Percentiles rank a stretch among this genome's conserved stretches.
These are phyloP conservation scores for Desmophyllum pertusum DNA, from an alignment of 92 coral and sea anemone species.

Conservation along the genomic window DNA sequence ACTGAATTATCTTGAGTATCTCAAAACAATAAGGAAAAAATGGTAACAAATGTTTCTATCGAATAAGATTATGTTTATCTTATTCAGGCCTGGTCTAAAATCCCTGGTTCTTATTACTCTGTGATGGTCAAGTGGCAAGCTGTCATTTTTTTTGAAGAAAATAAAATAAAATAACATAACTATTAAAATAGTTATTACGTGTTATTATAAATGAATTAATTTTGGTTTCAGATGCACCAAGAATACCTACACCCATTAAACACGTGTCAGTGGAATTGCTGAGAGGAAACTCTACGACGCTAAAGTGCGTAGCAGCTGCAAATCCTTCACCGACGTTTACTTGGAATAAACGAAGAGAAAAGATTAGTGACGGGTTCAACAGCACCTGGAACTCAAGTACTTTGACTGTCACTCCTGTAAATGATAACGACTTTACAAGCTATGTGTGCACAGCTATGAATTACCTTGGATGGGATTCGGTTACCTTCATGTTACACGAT, in stretches of 20 bases:
- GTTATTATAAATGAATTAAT: not conserved
- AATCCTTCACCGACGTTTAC: slow-evolving; percentile 51
- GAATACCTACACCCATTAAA: slow-evolving; percentile 30
- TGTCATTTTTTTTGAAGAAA: no score
- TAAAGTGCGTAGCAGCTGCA: slow-evolving; percentile 45
- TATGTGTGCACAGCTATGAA: slow-evolving; percentile 61
- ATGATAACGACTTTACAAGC: slow-evolving; percentile 35
- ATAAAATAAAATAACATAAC: no score
- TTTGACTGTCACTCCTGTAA: slow-evolving; percentile 5
- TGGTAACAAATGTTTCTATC: no score
- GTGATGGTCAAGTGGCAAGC: no score
- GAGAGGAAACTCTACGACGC: slow-evolving; percentile 21
- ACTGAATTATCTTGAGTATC: no score
- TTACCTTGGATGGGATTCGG: slow-evolving; percentile 50
- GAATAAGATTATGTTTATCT: no score
- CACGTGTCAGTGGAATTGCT: not conserved
- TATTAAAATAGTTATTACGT: no score
- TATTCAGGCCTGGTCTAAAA: no score
- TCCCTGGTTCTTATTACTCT: no score
- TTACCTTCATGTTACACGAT: slow-evolving; percentile 14
- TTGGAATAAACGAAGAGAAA: slow-evolving; percentile 23
- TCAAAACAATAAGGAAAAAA: no score
- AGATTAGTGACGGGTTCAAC: not conserved
- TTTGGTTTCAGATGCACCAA: slow-evolving; percentile 50
- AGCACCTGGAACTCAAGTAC: slow-evolving; percentile 15